phyloP scores from a whole-genome alignment of 2,888 invertebrate genomes.

The Autographa gamma region DNA sequence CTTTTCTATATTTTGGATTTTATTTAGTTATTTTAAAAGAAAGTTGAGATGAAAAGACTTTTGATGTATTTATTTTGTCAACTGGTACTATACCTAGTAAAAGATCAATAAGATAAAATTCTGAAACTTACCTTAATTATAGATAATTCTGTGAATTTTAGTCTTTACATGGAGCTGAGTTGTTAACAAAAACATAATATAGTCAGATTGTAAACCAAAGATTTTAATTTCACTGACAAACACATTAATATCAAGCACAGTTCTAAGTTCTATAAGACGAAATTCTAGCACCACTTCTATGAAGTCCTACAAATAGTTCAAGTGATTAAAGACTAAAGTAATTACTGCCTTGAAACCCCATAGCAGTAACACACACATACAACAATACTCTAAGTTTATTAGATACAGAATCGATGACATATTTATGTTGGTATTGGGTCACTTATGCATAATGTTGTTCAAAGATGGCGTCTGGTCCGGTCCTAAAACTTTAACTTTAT shows the following conservation, averaged over 20 bases:
- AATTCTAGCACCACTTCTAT: background rate
- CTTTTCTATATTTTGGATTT: background rate
- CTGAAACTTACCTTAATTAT: no score
- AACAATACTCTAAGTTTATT: slow-evolving; percentile 12
- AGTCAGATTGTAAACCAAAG: no score
- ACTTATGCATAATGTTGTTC: slow-evolving; percentile 40
- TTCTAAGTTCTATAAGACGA: background rate
- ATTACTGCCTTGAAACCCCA: slow-evolving; percentile 3
- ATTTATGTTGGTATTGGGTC: slow-evolving; percentile 30
- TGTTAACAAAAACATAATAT: no score
- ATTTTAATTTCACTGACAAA: no score
- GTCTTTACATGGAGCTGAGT: no score
- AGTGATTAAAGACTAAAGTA: background rate
- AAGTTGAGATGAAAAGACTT: slow-evolving; percentile 25
- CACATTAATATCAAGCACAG: background rate
- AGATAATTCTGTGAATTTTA: no score
- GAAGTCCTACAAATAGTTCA: background rate
- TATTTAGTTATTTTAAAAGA: slow-evolving; percentile 12
- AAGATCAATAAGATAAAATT: no score
- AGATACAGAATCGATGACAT: slow-evolving; percentile 22
- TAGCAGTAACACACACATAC: no score
- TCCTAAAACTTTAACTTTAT: slow-evolving; percentile 30
- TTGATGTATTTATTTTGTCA: background rate
- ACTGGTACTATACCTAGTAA: no score
- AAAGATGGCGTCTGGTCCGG: slow-evolving; percentile 23